phyloP scores from a whole-genome alignment of 1,140 invertebrate genomes.

The Stegodyphus mimosarum region DNA sequence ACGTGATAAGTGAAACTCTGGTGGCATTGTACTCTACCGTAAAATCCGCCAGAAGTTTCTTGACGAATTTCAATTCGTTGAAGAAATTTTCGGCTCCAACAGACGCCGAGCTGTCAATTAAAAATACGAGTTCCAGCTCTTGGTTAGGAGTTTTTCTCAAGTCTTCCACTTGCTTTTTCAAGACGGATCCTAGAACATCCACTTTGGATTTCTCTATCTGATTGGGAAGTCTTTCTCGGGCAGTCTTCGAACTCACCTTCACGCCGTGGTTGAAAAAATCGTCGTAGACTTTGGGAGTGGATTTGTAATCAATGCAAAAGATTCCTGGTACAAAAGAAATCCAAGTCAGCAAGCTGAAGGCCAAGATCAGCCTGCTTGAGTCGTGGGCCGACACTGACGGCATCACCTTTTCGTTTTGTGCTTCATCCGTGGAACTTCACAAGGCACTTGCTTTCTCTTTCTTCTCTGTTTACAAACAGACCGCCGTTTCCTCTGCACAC shows the following conservation, averaged over 20 bases:
- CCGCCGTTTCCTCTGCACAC: too few relatives aligned
- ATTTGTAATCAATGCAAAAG: conserved; percentile 17
- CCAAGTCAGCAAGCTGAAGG: background rate
- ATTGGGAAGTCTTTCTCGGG: conserved; percentile 44
- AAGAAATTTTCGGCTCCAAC: conserved; percentile 77
- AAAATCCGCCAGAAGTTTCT: conserved; percentile 78
- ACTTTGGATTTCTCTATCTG: conserved; percentile 70
- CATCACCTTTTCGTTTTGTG: background rate
- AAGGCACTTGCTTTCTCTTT: too few relatives aligned
- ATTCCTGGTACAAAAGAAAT: background rate
- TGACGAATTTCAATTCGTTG: conserved; percentile 78
- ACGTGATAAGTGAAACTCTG: conserved; percentile 76
- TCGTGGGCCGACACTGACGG: background rate
- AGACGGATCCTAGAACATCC: conserved; percentile 71
- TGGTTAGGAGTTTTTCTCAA: conserved; percentile 65
- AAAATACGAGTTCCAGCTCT: conserved; percentile 76
- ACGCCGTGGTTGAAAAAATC: conserved; percentile 51
- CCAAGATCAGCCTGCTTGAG: background rate
- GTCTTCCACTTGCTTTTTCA: conserved; percentile 71
- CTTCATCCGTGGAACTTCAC: background rate
- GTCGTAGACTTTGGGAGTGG: conserved; percentile 35
- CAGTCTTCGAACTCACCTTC: conserved; percentile 40
- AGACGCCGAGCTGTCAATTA: conserved; percentile 78
- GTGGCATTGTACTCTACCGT: conserved; percentile 76
- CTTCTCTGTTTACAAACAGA: too few relatives aligned